Conservation (phyloP, 1,140 invertebrate genomes). For the Drosophila nikananu region DNA sequence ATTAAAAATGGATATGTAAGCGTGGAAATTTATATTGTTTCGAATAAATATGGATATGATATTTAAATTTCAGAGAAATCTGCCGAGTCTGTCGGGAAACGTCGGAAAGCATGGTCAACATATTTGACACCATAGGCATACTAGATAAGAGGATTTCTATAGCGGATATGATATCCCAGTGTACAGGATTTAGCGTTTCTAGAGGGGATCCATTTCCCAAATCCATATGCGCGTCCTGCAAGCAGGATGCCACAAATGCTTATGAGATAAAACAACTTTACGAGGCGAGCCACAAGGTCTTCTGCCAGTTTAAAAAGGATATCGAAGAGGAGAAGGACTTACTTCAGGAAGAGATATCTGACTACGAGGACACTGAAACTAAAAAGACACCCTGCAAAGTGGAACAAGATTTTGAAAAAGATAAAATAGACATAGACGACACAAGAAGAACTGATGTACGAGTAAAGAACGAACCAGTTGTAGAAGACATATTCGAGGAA, state of each 20-base stretch:
- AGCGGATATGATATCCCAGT: conserved; percentile 5
- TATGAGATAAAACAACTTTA: not conserved
- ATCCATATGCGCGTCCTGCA: not conserved
- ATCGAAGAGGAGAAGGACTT: not conserved
- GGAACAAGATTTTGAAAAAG: not conserved
- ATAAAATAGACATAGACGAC: not conserved
- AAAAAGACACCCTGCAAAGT: not conserved
- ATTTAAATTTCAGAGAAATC: not conserved
- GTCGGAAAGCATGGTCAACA: not conserved
- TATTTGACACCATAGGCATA: not conserved
- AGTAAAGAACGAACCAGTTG: not conserved
- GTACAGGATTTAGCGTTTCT: not conserved
- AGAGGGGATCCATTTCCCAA: not conserved
- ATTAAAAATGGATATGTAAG: not conserved
- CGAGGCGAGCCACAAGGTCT: not conserved
- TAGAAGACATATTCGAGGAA: not conserved
- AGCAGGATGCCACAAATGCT: conserved; percentile 3
- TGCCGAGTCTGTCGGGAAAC: not conserved
- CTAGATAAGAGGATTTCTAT: not conserved
- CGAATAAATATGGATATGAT: too few relatives aligned
- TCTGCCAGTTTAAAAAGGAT: not conserved
- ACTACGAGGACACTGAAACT: not conserved
- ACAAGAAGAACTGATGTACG: not conserved
- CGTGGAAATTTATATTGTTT: too few relatives aligned
- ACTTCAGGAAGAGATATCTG: not conserved